phyloP scores from a whole-genome alignment of 2,797 vertebrate species.

The Malacoraja senta region DNA sequence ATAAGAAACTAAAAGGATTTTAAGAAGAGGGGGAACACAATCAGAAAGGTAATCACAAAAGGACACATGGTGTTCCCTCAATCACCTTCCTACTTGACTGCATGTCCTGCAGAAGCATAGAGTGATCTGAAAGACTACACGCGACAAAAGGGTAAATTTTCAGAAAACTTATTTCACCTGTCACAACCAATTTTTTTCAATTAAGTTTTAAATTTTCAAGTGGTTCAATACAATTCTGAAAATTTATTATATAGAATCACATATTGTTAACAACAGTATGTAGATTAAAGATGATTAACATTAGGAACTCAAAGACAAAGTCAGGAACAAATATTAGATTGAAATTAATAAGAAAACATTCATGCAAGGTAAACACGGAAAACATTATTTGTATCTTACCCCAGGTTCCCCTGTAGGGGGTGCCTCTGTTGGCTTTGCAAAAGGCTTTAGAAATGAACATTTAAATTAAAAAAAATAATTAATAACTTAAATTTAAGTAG shows the following conservation, averaged over 20 bases:
- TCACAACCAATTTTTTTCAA: neutral
- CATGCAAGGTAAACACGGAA: constrained; percentile 45
- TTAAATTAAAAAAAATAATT: constrained; percentile 58
- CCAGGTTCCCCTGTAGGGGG: constrained; percentile 91
- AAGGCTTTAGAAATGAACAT: constrained; percentile 76
- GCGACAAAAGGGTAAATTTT: constrained; percentile 65
- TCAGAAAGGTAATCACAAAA: constrained; percentile 55
- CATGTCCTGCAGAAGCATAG: constrained; percentile 66
- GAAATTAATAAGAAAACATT: constrained; percentile 40
- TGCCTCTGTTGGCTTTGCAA: constrained; percentile 97
- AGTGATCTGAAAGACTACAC: constrained; percentile 53
- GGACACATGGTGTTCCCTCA: constrained; percentile 72
- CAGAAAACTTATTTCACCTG: constrained; percentile 48
- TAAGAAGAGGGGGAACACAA: constrained; percentile 39
- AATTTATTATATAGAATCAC: constrained; percentile 23
- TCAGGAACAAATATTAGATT: constrained; percentile 24
- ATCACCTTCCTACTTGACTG: constrained; percentile 64
- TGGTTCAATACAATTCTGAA: constrained; percentile 22
- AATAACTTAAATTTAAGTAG: neutral
- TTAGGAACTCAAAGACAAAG: neutral
- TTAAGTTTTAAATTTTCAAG: neutral
- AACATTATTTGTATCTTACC: constrained; percentile 81
- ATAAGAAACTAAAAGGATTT: constrained; percentile 49
- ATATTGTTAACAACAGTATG: neutral
- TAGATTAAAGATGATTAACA: neutral